phyloP scores from a whole-genome alignment of 2,888 invertebrate genomes.

The Drosophila hamatofila region DNA sequence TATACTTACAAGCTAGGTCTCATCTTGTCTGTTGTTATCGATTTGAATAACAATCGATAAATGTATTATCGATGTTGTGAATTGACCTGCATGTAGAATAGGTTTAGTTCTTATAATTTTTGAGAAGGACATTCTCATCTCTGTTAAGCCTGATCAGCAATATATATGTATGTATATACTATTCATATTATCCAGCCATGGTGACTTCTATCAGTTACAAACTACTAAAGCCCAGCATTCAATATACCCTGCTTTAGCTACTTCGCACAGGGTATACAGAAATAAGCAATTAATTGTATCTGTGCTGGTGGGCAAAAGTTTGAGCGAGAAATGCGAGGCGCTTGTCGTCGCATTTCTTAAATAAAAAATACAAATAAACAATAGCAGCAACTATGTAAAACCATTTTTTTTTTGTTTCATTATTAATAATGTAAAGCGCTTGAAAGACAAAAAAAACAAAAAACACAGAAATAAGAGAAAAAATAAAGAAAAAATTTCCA shows the following conservation, averaged over 20 bases:
- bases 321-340: conserved; percentile 44
- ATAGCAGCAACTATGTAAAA: conserved; percentile 41
- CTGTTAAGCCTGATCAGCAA: neutral
- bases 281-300: conserved; percentile 48
- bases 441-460: neutral
- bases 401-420: conserved; percentile 25
- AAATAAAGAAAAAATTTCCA: conserved; percentile 30
- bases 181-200: neutral
- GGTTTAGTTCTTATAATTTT: too few relatives aligned
- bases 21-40: too few relatives aligned
- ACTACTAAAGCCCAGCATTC: neutral
- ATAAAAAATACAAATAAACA: conserved; percentile 66
- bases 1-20: too few relatives aligned
- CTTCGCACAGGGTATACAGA: neutral
- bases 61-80: too few relatives aligned
- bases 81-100: too few relatives aligned
- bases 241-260: neutral
- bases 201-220: neutral
- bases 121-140: neutral
- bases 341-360: conserved; percentile 61
- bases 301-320: conserved; percentile 58
- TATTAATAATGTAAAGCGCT: conserved; percentile 56
- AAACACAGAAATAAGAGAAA: neutral
- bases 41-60: too few relatives aligned
- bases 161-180: neutral